phyloP scores from a whole-genome alignment of 1,140 invertebrate genomes.

The Protaetia brevitarsis region DNA sequence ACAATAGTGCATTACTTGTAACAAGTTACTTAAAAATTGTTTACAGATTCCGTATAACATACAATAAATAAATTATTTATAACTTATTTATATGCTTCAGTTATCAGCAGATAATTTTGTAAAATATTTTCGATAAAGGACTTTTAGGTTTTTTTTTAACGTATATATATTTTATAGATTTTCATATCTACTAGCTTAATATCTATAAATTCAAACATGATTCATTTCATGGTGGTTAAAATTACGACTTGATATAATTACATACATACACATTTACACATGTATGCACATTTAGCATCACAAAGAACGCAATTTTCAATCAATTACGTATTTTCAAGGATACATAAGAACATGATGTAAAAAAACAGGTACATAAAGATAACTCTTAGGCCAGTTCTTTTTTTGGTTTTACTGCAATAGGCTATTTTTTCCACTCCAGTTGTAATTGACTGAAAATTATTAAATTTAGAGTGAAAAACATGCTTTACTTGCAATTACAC shows the following conservation, averaged over 20 bases:
- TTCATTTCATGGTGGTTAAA: not conserved
- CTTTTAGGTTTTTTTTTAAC: not conserved
- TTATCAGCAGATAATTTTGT: not conserved
- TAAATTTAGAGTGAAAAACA: slow-evolving; percentile 8
- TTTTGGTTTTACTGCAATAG: not conserved
- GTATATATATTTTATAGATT: not conserved
- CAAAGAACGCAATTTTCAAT: slow-evolving; percentile 10
- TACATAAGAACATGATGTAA: not conserved
- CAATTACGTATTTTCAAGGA: not conserved
- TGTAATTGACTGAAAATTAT: slow-evolving; percentile 10
- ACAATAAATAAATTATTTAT: not conserved
- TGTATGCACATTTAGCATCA: slow-evolving; percentile 14
- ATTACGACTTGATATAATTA: too few species aligned
- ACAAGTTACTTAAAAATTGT: too few species aligned
- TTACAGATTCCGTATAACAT: too few species aligned
- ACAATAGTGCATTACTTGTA: not conserved
- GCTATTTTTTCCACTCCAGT: not conserved
- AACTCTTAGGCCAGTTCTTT: not conserved
- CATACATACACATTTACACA: not conserved
- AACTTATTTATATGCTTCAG: not conserved
- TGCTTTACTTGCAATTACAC: not conserved
- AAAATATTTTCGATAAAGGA: not conserved
- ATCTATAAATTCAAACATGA: not conserved
- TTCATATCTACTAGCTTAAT: not conserved
- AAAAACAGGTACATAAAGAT: not conserved